phyloP scores from a whole-genome alignment of 2,888 invertebrate species.

The Drosophila mimetica region DNA sequence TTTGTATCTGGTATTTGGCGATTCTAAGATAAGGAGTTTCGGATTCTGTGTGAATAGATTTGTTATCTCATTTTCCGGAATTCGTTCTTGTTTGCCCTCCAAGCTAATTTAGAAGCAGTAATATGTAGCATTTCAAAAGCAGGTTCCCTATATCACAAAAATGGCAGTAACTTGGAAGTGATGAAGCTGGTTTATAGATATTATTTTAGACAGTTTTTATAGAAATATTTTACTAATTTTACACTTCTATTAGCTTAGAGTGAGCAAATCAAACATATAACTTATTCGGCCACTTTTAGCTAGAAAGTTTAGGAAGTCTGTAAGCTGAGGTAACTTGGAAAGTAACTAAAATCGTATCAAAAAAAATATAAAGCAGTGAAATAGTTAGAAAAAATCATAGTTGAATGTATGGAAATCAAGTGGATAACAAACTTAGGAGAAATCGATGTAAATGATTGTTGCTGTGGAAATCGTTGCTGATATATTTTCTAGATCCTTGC shows the following conservation, averaged over 20 bases:
- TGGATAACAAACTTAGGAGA: constrained; percentile 9
- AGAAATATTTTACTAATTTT: background rate
- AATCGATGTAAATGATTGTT: constrained; percentile 43
- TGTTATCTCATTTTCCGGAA: constrained; percentile 23
- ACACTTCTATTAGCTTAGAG: background rate
- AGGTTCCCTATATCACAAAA: no score
- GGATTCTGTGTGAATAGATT: constrained; percentile 21
- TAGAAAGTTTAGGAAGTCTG: constrained; percentile 21
- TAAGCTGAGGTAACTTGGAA: constrained; percentile 17
- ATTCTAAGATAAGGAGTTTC: constrained; percentile 29
- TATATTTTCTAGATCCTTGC: constrained; percentile 23
- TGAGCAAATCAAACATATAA: constrained; percentile 2
- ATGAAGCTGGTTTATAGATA: background rate
- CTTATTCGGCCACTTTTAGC: background rate
- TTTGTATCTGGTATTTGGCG: constrained; percentile 42
- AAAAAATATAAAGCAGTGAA: background rate
- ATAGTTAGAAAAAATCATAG: constrained; percentile 7
- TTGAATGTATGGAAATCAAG: constrained; percentile 11
- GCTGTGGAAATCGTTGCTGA: constrained; percentile 42
- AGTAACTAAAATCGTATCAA: background rate
- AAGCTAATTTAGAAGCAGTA: constrained; percentile 9
- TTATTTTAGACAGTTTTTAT: background rate
- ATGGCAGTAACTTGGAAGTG: no score
- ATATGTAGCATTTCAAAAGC: background rate
- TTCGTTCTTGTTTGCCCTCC: constrained; percentile 7